A percentile compares a stretch with the other conserved stretches of the same genome.
Conservation (phyloP, 1,140 invertebrate species). For the Adelges cooleyi region DNA sequence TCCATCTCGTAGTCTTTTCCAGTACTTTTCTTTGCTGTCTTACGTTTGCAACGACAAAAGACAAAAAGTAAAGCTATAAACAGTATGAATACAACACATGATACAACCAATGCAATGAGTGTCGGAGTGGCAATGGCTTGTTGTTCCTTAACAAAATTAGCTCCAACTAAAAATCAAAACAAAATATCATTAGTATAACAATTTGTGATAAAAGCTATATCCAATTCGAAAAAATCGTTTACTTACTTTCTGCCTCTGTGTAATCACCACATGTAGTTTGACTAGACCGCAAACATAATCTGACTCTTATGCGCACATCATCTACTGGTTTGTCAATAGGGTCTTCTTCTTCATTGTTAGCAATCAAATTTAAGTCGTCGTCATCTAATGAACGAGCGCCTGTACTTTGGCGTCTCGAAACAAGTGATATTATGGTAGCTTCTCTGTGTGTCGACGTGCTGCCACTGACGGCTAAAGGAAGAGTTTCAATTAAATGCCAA, state of each 20-base stretch:
- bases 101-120: slow-evolving; percentile 66
- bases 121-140: slow-evolving; percentile 61
- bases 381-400: slow-evolving; percentile 33
- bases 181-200: not conserved
- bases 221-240: not conserved
- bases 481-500: slow-evolving; percentile 58
- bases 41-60: slow-evolving; percentile 74
- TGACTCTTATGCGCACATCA: slow-evolving; percentile 57
- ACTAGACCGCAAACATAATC: slow-evolving; percentile 63
- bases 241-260: slow-evolving; percentile 67
- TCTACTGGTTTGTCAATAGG: slow-evolving; percentile 45
- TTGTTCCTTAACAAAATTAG: slow-evolving; percentile 66
- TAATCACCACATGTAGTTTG: slow-evolving; percentile 71
- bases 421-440: slow-evolving; percentile 38
- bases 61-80: slow-evolving; percentile 64
- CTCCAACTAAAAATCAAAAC: slow-evolving; percentile 50
- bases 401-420: slow-evolving; percentile 35
- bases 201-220: not conserved
- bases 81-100: slow-evolving; percentile 64
- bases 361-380: slow-evolving; percentile 38
- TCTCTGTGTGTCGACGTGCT: slow-evolving; percentile 54
- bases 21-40: slow-evolving; percentile 65
- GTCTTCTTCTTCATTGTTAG: slow-evolving; percentile 32
- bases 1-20: slow-evolving; percentile 85
- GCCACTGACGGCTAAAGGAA: slow-evolving; percentile 55